Base-by-base conservation (phyloP, 2,888 invertebrate species). In the Synergus gifuensis region DNA sequence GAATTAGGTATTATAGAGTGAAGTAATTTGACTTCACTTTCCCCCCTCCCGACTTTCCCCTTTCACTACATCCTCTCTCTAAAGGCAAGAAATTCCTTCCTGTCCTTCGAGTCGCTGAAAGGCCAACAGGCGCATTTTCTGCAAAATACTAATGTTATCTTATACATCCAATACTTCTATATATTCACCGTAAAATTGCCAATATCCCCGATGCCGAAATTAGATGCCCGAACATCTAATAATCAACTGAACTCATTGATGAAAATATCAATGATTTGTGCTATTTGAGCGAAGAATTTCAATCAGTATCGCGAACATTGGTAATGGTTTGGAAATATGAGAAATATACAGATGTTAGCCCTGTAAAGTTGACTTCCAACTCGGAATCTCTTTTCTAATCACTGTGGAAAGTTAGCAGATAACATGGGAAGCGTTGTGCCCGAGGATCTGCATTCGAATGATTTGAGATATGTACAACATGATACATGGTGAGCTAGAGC, bases 41-140 rank as follows among this genome's bases (percentile, higher is more conserved):
- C 9, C 54, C 16, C 22, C 69, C 16, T 46, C 49, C 46, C 46
- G 4, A 22, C 69, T 49, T 46, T 46, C 49, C 49, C 69, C 73
- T 73, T 73, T 73, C 73, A 73, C 73, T 73, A 54, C 12, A 69
- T 54, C 73, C 73, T 73, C 73, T 73, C 49, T 36, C 49, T 54
- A 54, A 49, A 73, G 14, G 49, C 69, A 69, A 69, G 69, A 54
- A 73, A 54, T 73, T 73, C 73, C 49, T 73, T 73, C 73, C 49
- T 73, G 73, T 73, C 54, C 73, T 73, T 73, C 73, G 49, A 28
- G 36, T 36, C 28, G 73, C 36, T 73, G 54, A 73, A 73, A 54
- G 73, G 73, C 54, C 73, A 73, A 36, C 49, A 54, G 73, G 22
- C 7, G 36, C n/a, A 73, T 73, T 73, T 73, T 73, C 73, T 73